phyloP scores from a whole-genome alignment of 1,140 invertebrate genomes.

The Drosophila oshimai region DNA sequence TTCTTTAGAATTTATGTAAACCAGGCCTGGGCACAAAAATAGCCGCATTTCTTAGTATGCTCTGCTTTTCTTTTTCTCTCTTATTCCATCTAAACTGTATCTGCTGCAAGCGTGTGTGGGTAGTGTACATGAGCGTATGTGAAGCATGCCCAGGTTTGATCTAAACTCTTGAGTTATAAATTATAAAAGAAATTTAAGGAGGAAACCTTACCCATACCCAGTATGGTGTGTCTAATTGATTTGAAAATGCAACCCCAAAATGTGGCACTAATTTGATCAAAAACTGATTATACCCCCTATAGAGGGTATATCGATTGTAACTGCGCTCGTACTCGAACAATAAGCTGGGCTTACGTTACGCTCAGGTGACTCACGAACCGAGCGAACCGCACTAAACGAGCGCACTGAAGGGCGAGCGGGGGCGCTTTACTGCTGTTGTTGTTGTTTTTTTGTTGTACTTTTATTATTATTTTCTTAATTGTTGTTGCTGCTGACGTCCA shows the following conservation, averaged over 20 bases:
- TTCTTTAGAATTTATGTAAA: too few species aligned
- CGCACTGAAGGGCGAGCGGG: constrained; percentile 58
- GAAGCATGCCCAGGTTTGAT: too few species aligned
- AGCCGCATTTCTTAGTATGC: too few species aligned
- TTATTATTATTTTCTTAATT: not conserved
- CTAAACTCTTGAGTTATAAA: too few species aligned
- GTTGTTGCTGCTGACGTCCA: constrained; percentile 20
- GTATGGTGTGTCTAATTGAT: not conserved
- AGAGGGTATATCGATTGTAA: constrained; percentile 31
- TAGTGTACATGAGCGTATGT: too few species aligned
- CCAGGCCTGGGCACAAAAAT: too few species aligned
- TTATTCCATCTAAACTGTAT: too few species aligned
- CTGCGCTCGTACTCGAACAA: constrained; percentile 47
- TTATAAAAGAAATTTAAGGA: not conserved
- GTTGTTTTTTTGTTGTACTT: not conserved
- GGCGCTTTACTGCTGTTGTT: constrained; percentile 32
- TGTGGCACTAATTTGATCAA: constrained; percentile 2
- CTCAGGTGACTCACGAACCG: constrained; percentile 77
- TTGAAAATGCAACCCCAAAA: not conserved
- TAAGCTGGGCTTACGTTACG: constrained; percentile 80
- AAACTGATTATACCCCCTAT: constrained; percentile 5
- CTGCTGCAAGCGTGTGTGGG: too few species aligned
- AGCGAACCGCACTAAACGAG: constrained; percentile 26
- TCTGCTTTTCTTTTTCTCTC: too few species aligned
- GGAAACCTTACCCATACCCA: too few species aligned